Base-by-base conservation (phyloP, 2,888 invertebrate genomes). In the Barypeithes pellucidus region DNA sequence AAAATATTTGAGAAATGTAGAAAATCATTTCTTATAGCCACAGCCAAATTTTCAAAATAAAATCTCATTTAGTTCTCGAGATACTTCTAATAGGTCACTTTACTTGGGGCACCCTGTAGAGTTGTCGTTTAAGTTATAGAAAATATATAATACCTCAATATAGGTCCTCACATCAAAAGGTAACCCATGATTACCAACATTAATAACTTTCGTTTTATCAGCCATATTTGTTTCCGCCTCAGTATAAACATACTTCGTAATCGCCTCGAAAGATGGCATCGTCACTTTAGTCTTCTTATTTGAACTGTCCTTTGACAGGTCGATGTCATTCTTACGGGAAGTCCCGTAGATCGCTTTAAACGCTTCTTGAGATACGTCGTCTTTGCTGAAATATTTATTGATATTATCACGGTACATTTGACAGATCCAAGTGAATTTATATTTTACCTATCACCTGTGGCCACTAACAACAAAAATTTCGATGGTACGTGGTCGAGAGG, bases 401-500 rank as follows among this genome's bases (percentile, higher is more conserved):
- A n/a, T n/a, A n/a, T n/a, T n/a, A n/a, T n/a, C n/a, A n/a, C n/a
- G n/a, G n/a, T n/a, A n/a, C n/a, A n/a, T n/a, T n/a, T n/a, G n/a
- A n/a, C n/a, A n/a, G n/a, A n/a, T n/a, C n/a, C n/a, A n/a, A n/a
- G n/a, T n/a, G n/a, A n/a, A n/a, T n/a, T n/a, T n/a, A n/a, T n/a
- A n/a, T 20, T 88, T 84, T 85, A 95, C 94, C 89, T 89, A 83
- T 97, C 96, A 52, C 95, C 96, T 77, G 93, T 93, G 36, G 95
- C 95, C 67, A 95, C 85, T 16, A 97, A 87, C 66, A 97, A 86
- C 9, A 96, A 87, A 83, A 94, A 96, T 81, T 95, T 89, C 0
- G 96, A 94, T 0, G 95, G 93, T 0, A 94, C 91, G 84, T 95
- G 94, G 81, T 94, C 90, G 36, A 91, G 88, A 0, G 95, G 94